A percentile compares a stretch with the other conserved stretches of the same genome.
These are phyloP conservation scores for Caenorhabditis macrosperma DNA, from an alignment of 2,888 invertebrate genomes.

Conservation along the genomic window DNA sequence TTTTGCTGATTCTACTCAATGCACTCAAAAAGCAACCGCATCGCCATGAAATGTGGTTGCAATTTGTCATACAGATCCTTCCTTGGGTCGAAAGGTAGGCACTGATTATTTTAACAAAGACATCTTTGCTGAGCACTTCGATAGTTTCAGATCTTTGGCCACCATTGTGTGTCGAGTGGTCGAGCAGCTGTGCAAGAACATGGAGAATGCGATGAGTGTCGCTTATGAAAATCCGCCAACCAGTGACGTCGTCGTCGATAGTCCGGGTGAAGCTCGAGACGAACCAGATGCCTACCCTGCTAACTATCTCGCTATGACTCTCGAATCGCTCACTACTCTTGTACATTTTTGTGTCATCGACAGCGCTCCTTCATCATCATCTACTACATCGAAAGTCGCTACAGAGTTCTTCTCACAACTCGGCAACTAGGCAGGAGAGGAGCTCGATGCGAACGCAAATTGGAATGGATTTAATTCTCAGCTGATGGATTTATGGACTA, in stretches of 20 bases:
- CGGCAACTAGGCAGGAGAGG: conserved; percentile 98
- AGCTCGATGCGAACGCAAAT: conserved; percentile 80
- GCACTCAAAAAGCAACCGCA: conserved; percentile 84
- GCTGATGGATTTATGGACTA: conserved; percentile 73
- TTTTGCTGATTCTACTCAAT: conserved; percentile 87
- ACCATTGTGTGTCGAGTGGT: conserved; percentile 88
- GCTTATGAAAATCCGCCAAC: conserved; percentile 54
- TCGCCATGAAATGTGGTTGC: conserved; percentile 88
- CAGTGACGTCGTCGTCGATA: conserved; percentile 36
- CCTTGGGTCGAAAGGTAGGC: conserved; percentile 85
- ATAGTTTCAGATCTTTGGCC: conserved; percentile 85
- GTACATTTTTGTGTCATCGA: conserved; percentile 79
- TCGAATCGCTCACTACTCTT: conserved; percentile 77
- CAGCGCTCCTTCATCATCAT: conserved; percentile 17
- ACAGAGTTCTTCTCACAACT: too few relatives aligned
- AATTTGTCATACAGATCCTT: conserved; percentile 87
- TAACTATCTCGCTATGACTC: conserved; percentile 73
- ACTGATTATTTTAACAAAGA: not conserved
- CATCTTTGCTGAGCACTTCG: not conserved
- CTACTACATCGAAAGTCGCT: too few relatives aligned
- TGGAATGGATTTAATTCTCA: conserved; percentile 78
- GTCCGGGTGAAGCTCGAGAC: conserved; percentile 34
- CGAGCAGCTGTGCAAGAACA: conserved; percentile 88
- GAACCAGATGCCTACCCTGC: conserved; percentile 71
- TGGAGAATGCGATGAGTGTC: conserved; percentile 83